These are phyloP conservation scores for Ceratosolen solmsi DNA, from an alignment of 1,140 invertebrate genomes.

Conservation along the genomic window DNA sequence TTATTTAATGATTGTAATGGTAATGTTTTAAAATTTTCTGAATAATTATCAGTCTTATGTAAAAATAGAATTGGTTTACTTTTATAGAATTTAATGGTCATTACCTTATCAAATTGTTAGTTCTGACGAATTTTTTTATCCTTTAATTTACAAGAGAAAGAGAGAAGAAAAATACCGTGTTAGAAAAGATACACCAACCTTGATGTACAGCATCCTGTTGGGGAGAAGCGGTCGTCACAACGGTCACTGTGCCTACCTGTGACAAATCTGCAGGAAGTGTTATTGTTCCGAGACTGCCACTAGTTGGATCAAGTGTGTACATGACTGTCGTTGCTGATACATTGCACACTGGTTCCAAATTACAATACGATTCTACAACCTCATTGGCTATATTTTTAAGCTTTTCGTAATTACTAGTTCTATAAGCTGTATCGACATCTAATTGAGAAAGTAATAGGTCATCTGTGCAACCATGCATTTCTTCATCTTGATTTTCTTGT, in stretches of 20 bases:
- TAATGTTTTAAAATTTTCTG: too few relatives aligned
- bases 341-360: slow-evolving; percentile 76
- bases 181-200: slow-evolving; percentile 59
- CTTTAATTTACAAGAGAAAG: too few relatives aligned
- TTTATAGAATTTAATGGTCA: too few relatives aligned
- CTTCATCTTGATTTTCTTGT: slow-evolving; percentile 74
- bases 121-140: too few relatives aligned
- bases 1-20: too few relatives aligned
- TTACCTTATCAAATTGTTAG: too few relatives aligned
- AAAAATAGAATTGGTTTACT: too few relatives aligned
- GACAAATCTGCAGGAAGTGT: slow-evolving; percentile 68
- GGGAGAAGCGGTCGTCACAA: slow-evolving; percentile 60
- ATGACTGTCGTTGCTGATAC: slow-evolving; percentile 72
- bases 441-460: slow-evolving; percentile 83
- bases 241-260: slow-evolving; percentile 69
- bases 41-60: too few relatives aligned
- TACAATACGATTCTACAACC: slow-evolving; percentile 82
- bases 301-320: slow-evolving; percentile 70
- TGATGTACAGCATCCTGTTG: slow-evolving; percentile 70
- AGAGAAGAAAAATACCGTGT: too few relatives aligned
- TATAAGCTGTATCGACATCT: slow-evolving; percentile 75
- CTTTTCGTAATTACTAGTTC: slow-evolving; percentile 70
- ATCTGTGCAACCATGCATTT: slow-evolving; percentile 82
- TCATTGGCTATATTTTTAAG: slow-evolving; percentile 82
- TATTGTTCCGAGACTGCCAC: slow-evolving; percentile 69